phyloP scores from a whole-genome alignment of 2,888 invertebrate species.

The Macrophya alboannulata region DNA sequence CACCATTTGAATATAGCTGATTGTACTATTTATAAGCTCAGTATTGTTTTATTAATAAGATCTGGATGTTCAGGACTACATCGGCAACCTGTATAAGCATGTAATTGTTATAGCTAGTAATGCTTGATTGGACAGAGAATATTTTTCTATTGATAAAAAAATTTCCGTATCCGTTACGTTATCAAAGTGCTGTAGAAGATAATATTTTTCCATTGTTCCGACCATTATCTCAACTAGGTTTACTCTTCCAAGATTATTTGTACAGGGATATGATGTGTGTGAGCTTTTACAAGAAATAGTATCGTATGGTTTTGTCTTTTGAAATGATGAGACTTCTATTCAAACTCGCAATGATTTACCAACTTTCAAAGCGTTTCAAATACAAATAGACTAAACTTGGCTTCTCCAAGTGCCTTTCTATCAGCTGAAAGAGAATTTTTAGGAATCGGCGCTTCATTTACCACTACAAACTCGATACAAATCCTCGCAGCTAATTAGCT shows the following conservation, averaged over 20 bases:
- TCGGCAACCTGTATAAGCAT: not conserved
- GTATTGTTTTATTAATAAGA: not conserved
- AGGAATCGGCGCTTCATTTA: not conserved
- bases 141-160: no score
- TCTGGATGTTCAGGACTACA: not conserved
- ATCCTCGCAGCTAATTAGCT: not conserved
- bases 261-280: not conserved
- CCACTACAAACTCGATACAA: not conserved
- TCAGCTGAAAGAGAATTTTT: not conserved
- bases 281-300: not conserved
- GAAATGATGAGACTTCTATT: not conserved
- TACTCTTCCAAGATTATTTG: not conserved
- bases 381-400: not conserved
- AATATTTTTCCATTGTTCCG: not conserved
- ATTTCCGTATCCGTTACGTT: no score
- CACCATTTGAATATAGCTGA: not conserved
- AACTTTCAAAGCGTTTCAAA: not conserved
- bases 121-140: no score
- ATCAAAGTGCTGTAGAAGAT: no score
- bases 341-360: not conserved
- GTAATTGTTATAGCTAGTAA: no score
- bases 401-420: not conserved
- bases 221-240: not conserved
- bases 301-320: not conserved
- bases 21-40: no score